These are phyloP conservation scores for Drosophila koepferae DNA, from an alignment of 2,888 invertebrate genomes.

Conservation along the genomic window DNA sequence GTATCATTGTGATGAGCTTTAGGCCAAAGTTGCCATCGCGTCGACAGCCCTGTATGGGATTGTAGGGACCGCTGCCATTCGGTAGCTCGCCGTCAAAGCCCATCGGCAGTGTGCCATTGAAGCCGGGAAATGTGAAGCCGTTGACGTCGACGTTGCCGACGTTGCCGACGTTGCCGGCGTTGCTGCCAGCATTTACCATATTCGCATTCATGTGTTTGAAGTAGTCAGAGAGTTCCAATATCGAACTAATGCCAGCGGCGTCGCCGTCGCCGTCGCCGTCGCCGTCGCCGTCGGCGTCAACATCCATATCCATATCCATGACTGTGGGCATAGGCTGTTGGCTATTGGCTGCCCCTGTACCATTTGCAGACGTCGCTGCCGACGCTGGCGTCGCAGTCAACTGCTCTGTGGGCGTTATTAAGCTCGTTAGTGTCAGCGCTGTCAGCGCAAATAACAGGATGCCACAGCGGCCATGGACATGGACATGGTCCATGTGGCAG, in stretches of 20 bases:
- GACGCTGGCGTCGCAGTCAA: conserved; percentile 54
- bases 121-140: conserved; percentile 24
- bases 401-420: conserved; percentile 76
- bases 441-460: conserved; percentile 76
- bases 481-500: conserved; percentile 57
- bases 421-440: conserved; percentile 80
- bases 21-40: conserved; percentile 87
- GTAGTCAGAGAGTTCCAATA: conserved; percentile 53
- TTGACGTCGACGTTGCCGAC: not conserved
- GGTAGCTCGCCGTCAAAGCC: conserved; percentile 22
- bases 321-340: conserved; percentile 29
- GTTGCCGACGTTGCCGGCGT: not conserved
- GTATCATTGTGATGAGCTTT: conserved; percentile 88
- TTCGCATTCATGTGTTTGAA: conserved; percentile 66
- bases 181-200: conserved; percentile 20
- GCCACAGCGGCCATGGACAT: conserved; percentile 60
- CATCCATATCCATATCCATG: conserved; percentile 6
- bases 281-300: conserved; percentile 10
- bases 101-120: conserved; percentile 55
- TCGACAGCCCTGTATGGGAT: conserved; percentile 83
- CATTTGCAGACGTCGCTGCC: conserved; percentile 29
- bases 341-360: conserved; percentile 23
- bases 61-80: conserved; percentile 51
- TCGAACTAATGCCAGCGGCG: conserved; percentile 22
- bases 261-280: conserved; percentile 14